Conservation (phyloP, 2,113 vertebrate genomes). For the Chascanopsetta lugubris region DNA sequence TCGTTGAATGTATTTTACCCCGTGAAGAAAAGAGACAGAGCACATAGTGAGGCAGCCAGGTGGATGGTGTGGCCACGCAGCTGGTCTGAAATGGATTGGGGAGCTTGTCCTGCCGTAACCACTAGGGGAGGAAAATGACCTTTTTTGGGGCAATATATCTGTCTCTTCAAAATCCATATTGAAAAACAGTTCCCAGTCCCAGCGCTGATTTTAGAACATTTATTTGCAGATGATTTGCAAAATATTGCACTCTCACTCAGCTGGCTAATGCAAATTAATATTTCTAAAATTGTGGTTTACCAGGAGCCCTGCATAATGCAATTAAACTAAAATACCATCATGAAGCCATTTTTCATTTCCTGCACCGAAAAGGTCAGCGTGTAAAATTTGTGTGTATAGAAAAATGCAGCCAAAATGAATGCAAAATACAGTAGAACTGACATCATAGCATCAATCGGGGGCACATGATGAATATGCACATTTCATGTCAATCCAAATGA, state of each 20-base stretch:
- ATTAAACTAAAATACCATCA: not conserved
- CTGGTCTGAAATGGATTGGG: conserved; percentile 6
- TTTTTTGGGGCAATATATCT: conserved; percentile 8
- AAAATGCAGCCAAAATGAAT: too few species aligned
- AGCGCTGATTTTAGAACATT: too few species aligned
- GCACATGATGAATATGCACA: too few species aligned
- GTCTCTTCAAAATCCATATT: conserved; percentile 8
- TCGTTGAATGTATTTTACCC: conserved; percentile 10
- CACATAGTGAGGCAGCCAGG: not conserved
- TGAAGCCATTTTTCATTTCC: too few species aligned
- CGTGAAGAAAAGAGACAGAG: conserved; percentile 1
- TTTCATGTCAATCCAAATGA: too few species aligned
- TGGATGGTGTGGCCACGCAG: not conserved
- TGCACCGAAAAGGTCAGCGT: too few species aligned
- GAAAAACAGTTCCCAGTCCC: conserved; percentile 15
- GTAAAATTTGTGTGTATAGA: too few species aligned
- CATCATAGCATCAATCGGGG: too few species aligned
- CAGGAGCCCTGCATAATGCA: not conserved
- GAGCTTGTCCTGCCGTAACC: not conserved
- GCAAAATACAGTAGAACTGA: too few species aligned
- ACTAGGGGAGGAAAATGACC: conserved; percentile 16
- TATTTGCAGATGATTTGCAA: too few species aligned
- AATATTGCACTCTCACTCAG: not conserved
- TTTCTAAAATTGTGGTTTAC: not conserved
- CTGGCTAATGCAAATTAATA: not conserved